Evolutionary conservation across 2,888 invertebrate genomes (phyloP), one percentile per base, ranked within the genome.

Genomic region (Dione vanillae): DNA sequence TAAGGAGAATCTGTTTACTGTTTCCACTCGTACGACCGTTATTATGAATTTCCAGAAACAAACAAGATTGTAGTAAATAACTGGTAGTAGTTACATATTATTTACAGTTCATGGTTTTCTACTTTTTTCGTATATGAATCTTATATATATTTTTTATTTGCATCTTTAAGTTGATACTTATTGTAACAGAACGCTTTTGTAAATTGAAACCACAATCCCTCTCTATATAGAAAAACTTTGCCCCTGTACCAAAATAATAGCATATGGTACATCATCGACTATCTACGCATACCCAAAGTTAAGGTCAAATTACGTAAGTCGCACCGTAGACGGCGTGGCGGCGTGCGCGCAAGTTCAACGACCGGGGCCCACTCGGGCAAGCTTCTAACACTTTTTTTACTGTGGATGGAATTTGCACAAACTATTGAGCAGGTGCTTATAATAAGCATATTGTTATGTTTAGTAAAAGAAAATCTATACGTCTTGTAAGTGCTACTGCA

Each of bases 251-350:
- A 47, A 9, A 47, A 16, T 47, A 9, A 10, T 54, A 11, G 16
- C 20, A 59, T 9, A 6, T 45, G n/a, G 20, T 61, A 45, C 20
- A n/a, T 20, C 45, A 45, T 27, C 56, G 11, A 35, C 11, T 54
- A 20, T 49, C 61, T 80, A 80, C 79, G 83, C 82, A 83, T 80
- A 80, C 81, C 85, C 85, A 91, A 89, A 88, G 91, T 89, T 92
- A 91, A 92, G 92, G 92, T 90, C 91, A 83, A 77, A 80, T 91
- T 91, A 89, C 85, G 87, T 90, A 91, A 90, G 80, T 71, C 75
- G 79, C 80, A 72, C 77, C 80, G 91, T 90, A 93, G 92, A 93
- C 92, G 89, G 92, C 92, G 85, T 92, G 92, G 93, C 92, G 92
- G 88, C 90, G 88, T 80, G 76, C 73, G 82, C 86, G 85, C 85